phyloP scores from a whole-genome alignment of 2,113 vertebrate species.

The Isichthys henryi region DNA sequence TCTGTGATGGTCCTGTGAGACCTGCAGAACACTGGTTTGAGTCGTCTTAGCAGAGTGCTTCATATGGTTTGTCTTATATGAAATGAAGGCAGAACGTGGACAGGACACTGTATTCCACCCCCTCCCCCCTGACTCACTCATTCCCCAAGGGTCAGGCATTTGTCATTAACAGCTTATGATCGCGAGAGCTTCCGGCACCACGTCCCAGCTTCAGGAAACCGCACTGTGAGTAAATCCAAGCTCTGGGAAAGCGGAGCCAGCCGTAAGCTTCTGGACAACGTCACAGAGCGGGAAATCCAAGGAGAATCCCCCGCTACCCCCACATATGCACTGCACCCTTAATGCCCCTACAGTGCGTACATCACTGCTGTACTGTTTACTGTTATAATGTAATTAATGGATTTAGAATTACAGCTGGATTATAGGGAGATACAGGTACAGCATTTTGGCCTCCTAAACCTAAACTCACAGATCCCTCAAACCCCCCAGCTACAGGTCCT shows the following conservation, averaged over 20 bases:
- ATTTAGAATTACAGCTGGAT: neutral
- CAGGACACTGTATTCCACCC: neutral
- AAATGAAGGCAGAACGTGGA: neutral
- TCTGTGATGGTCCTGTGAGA: neutral
- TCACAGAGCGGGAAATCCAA: neutral
- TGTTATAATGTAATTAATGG: neutral
- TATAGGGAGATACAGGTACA: neutral
- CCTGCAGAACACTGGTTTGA: too few relatives aligned
- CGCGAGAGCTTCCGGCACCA: neutral
- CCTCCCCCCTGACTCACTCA: neutral
- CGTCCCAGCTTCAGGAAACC: neutral
- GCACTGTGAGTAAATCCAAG: neutral
- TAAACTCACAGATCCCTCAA: neutral
- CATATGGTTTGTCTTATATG: neutral
- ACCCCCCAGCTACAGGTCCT: neutral
- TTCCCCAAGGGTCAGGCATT: neutral
- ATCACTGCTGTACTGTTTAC: neutral
- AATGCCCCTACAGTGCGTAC: too few relatives aligned
- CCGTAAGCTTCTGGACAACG: neutral
- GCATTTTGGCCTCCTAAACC: neutral
- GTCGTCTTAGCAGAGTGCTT: neutral
- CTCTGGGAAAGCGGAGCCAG: neutral
- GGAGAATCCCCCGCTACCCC: neutral
- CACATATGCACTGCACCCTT: neutral
- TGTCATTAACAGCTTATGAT: neutral